Evolutionary conservation across 2,888 invertebrate species (phyloP).

Genomic region (Abscondita cerata): DNA sequence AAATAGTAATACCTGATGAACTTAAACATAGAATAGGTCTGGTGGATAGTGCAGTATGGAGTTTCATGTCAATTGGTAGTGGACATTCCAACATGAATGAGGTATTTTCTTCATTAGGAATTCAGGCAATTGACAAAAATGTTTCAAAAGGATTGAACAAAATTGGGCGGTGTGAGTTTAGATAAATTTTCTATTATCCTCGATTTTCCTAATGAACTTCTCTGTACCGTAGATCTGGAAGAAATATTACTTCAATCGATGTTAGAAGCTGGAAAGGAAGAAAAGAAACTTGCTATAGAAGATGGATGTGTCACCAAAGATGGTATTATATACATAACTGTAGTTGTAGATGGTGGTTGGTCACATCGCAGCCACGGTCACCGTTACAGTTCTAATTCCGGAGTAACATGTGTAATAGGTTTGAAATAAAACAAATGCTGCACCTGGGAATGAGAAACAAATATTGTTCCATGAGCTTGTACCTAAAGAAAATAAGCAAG

Average conservation of each 20-base stretch:
- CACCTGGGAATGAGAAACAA: background rate
- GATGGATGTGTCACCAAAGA: background rate
- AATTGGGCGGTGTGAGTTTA: background rate
- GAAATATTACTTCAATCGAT: slow-evolving; percentile 1
- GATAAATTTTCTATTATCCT: no score
- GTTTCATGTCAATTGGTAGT: background rate
- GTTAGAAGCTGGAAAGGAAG: background rate
- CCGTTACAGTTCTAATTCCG: background rate
- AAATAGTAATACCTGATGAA: no score
- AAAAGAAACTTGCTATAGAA: background rate
- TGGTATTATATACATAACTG: background rate
- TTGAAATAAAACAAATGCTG: background rate
- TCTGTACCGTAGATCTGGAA: background rate
- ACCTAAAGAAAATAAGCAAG: background rate
- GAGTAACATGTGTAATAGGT: background rate
- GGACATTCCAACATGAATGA: slow-evolving; percentile 4
- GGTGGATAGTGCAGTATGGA: background rate
- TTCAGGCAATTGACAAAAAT: background rate
- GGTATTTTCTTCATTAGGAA: background rate
- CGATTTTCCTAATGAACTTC: background rate
- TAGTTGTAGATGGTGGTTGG: slow-evolving; percentile 2
- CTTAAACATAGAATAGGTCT: no score
- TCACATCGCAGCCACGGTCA: slow-evolving; percentile 3
- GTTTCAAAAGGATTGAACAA: background rate
- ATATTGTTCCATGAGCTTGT: background rate